Evolutionary conservation across 2,113 vertebrate genomes (phyloP), one percentile per base, ranked within the genome.

Genomic region (Tonatia bakeri): DNA sequence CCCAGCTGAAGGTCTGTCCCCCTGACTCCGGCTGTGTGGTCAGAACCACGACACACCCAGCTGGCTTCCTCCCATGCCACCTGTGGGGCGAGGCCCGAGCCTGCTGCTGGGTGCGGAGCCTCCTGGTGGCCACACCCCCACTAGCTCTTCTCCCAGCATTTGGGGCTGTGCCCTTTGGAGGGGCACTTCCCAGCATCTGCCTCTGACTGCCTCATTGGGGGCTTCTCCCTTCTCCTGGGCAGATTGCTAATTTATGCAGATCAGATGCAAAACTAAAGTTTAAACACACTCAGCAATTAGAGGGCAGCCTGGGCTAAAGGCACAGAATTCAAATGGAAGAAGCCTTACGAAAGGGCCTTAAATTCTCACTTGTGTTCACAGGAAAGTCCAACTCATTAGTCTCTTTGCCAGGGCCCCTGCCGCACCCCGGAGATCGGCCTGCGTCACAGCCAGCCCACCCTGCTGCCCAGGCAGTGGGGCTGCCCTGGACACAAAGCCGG

Each of bases 271-370:
- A 97, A 97, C 79, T 92, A 94, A 97, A 98, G 95, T 97, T 97
- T 96, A 98, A 98, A 97, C 93, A 97, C 1, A 96, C 95, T 97
- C 59, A 82, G 98, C 98, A 98, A 98, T 98, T 97, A 98, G 95
- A 95, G 96, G 91, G 81, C 92, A 94, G 97, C 93, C 96, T 95
- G 91, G 95, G 73, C 97, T 98, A 96, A 87, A 97, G 97, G 97
- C 98, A 95, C 97, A 91, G 95, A 97, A 97, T 98, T 98, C 89
- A 97, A 96, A 84, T n/a, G 45, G 86, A 95, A 89, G 88, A 92
- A 81, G 43, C 84, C 96, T 98, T 89, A 97, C 79, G 5, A 16
- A 91, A 87, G 94, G 75, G 47, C 52, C 70, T 98, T 98, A 97
- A 97, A 97, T 97, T 98, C 98, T 98, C 97, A 98, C 96, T 98